Evolutionary conservation across 2,797 vertebrate species (phyloP), one percentile per base, ranked within the genome.

Genomic region (Carduelis carduelis): DNA sequence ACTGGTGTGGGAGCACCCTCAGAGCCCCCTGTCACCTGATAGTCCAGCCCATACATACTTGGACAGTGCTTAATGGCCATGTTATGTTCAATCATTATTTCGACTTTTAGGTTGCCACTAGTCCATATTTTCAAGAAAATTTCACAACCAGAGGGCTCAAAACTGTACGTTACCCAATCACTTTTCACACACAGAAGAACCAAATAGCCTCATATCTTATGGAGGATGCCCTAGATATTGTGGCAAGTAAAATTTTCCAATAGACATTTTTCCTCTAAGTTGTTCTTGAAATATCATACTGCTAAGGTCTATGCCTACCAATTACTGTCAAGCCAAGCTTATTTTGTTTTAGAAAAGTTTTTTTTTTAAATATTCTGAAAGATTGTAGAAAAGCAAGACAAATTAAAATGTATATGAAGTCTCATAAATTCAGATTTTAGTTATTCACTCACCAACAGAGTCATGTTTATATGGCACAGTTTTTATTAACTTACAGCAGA

Each of bases 401-500:
- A 86, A 78, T 49, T 64, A 68, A 90, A 89, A 80, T 1, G 2
- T 14, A 20, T 8, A 53, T n/a, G 55, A 81, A 81, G 87, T 46
- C 27, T 72, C 72, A 70, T 34, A 14, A 81, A 60, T 88, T 90
- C 49, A 69, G 26, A 34, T 78, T 92, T 91, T 69, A 69, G 50
- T 53, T 94, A 80, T 50, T 74, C 57, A 78, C 43, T 71, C 52
- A 72, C 37, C 53, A 80, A 52, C 21, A 79, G 17, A 71, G 19
- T 32, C 26, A 70, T 60, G 56, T 71, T 78, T 83, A 53, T 47
- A 75, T 5, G 8, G 37, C 52, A 74, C 32, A 55, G 27, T 22
- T 96, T 93, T 93, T 83, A 89, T 56, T 85, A 77, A 77, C n/a
- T 82, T 41, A 47, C 32, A 94, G 15, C 23, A 92, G 46, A 83